Evolutionary conservation across 2,797 vertebrate species (phyloP), one percentile per base, ranked within the genome.

Genomic region (Arctocebus calabarensis): DNA sequence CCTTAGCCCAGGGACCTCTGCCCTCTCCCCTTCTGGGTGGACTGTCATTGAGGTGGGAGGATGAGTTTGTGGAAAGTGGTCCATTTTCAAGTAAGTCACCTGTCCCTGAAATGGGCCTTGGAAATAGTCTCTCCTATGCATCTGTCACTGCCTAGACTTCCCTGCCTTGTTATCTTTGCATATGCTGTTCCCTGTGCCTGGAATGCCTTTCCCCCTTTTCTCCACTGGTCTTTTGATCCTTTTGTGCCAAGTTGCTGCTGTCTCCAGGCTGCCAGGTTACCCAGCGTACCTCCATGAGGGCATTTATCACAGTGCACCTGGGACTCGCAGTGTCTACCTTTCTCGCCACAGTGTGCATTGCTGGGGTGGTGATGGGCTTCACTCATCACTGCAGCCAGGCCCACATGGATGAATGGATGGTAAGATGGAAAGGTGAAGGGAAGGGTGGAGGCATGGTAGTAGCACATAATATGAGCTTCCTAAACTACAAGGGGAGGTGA

Each of bases 321-420:
- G 11, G n/a, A 57, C 73, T 55, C 7, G 20, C 62, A 59, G 34
- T 22, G 32, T 66, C 73, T 40, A 19, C 25, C 37, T 79, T 29
- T 12, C 13, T 29, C 0, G 1, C 40, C 32, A 77, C n/a, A 40
- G 7, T 29, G 13, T 2, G 0, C 16, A 29, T 5, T 1, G 19
- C 64, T 34, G 52, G 22, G 29, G 48, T 27, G 29, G 14, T 73
- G 11, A 27, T 20, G 5, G 13, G 62, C 22, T 2, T 85, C 12
- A 22, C 17, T 91, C 25, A 19, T 48, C 3, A 10, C 71, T 40
- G 45, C 3, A 52, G 45, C 27, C 48, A 25, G 77, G 70, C 32
- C 45, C 40, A 20, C 45, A 37, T 19, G 12, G 14, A 29, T 84
- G 70, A 61, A 40, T 1, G 22, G 57, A 55, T 34, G 40, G 37